Conservation (phyloP, 64 coral and sea anemone genomes). For the Montipora foliosa region DNA sequence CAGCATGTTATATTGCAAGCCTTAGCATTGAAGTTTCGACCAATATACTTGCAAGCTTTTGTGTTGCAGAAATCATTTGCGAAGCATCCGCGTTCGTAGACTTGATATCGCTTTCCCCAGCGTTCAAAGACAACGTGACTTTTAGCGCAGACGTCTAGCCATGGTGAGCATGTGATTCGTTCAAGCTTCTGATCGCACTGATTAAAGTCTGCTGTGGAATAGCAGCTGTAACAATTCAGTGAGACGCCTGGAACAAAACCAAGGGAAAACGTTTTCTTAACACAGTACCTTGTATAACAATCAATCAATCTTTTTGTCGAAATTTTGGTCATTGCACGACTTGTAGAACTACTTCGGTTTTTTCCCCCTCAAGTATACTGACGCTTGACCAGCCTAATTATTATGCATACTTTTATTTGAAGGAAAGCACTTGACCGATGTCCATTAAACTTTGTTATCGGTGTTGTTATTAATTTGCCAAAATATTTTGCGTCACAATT, state of each 20-base stretch:
- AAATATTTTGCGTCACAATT: too few relatives aligned
- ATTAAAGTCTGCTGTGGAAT: constrained; percentile 1
- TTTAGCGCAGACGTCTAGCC: constrained; percentile 34
- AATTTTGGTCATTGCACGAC: too few relatives aligned
- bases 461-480: too few relatives aligned
- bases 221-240: constrained; percentile 33
- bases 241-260: neutral
- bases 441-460: too few relatives aligned
- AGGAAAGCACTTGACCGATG: too few relatives aligned
- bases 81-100: constrained; percentile 39
- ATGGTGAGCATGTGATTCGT: neutral
- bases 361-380: too few relatives aligned
- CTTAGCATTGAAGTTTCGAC: neutral
- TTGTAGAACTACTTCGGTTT: too few relatives aligned
- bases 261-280: neutral
- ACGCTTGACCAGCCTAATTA: too few relatives aligned
- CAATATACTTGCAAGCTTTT: constrained; percentile 21
- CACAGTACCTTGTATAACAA: too few relatives aligned
- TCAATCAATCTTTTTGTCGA: too few relatives aligned
- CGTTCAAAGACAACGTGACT: neutral
- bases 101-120: neutral
- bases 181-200: neutral
- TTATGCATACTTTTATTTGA: too few relatives aligned
- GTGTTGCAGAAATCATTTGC: constrained; percentile 6
- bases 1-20: constrained; percentile 11